Percentiles rank a stretch among this genome's conserved stretches.
Conservation (phyloP, 2,797 vertebrate genomes). For the Protosalanx chinensis region DNA sequence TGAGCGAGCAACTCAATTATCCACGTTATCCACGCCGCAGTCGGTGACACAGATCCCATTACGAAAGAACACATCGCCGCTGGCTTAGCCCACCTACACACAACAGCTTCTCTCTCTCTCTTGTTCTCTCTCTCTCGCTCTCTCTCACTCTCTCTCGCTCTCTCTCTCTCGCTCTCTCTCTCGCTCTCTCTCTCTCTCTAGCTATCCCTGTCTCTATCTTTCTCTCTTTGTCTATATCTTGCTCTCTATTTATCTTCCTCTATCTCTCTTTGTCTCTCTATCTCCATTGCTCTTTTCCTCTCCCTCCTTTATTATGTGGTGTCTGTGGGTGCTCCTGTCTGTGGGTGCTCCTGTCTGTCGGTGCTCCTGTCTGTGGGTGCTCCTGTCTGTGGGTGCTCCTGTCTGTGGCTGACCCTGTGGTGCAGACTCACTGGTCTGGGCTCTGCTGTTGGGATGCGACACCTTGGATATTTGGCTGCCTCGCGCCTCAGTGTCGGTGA, state of each 20-base stretch:
- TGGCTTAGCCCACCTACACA: neutral
- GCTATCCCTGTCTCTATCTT: neutral
- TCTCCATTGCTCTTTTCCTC: neutral
- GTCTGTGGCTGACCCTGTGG: no score
- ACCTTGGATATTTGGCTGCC: no score
- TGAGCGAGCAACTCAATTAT: conserved; percentile 78
- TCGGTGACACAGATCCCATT: conserved; percentile 53
- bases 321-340: no score
- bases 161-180: neutral
- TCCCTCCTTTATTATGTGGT: neutral
- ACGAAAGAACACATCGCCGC: neutral
- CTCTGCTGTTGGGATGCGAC: no score
- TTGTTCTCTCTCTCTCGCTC: neutral
- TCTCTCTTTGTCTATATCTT: neutral
- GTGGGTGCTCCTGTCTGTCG: no score
- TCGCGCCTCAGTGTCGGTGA: no score
- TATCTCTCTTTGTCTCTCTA: neutral
- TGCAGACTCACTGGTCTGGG: no score
- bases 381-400: no score
- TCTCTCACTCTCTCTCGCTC: neutral
- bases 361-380: no score
- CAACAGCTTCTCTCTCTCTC: neutral
- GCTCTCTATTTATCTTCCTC: neutral
- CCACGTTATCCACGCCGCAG: conserved; percentile 64
- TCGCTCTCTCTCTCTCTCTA: neutral